Evolutionary conservation across 2,888 invertebrate genomes (phyloP), one percentile per base, ranked within the genome.

Genomic region (Gari tellinella): DNA sequence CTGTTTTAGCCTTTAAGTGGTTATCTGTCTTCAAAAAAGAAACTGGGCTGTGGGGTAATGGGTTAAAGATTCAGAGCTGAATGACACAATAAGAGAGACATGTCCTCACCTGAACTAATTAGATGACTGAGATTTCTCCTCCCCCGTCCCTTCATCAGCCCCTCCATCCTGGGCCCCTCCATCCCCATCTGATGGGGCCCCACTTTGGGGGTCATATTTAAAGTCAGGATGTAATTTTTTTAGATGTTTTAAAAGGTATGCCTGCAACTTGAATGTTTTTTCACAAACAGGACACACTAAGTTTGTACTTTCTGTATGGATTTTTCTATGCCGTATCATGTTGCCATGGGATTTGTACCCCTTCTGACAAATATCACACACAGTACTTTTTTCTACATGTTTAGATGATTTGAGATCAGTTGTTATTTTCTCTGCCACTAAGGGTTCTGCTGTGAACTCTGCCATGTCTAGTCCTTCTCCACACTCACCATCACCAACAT

Each of bases 291-390:
- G 65, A 72, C 77, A 77, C 12, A 43, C n/a, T 8, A 31, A n/a
- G 19, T 41, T 31, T 19, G 45, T 60, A 2, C 45, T 26, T 10
- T 46, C 48, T 21, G 40, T 46, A 45, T 70, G 70, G 23, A 58
- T 70, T 55, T 70, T 70, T 26, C 41, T 41, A 45, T 78, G 78
- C 19, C 70, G 56, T 8, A 31, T n/a, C 64, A 78, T 43, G 40
- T 62, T 70, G 12, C 37, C 38, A 3, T 31, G 14, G 26, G 25
- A 56, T 51, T 63, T 70, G n/a, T 70, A 74, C 21, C 49, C 45
- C 64, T 78, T 78, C 23, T 61, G 58, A 74, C 78, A 78, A 1
- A 78, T 64, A 31, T 66, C 61, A 68, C 78, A 78, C 19, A 58
- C 51, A 31, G 17, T 53, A 25, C 31, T 62, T 31, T 55, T 55